A percentile compares a stretch with the other conserved stretches of the same genome.
Conservation (phyloP, 1,140 invertebrate species). For the Dufourea novaeangliae region DNA sequence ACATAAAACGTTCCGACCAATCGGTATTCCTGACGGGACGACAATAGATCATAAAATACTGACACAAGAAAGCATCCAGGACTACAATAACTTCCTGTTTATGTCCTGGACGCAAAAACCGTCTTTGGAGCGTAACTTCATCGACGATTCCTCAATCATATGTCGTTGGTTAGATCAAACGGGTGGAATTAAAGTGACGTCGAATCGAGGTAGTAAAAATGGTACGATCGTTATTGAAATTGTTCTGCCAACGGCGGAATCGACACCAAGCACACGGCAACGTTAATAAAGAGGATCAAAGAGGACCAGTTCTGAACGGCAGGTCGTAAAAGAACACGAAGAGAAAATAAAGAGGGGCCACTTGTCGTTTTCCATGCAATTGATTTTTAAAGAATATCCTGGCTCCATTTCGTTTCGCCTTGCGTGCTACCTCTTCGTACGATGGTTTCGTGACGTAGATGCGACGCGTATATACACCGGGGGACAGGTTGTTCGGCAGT, state of each 20-base stretch:
- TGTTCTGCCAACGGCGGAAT: background rate
- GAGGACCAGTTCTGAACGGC: slow-evolving; percentile 26
- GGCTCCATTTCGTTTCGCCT: background rate
- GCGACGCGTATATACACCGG: background rate
- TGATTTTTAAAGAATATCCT: slow-evolving; percentile 25
- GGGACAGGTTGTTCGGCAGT: slow-evolving; percentile 10
- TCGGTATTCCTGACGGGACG: slow-evolving; percentile 4
- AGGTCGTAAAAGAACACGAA: background rate
- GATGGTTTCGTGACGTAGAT: background rate
- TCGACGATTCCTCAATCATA: background rate
- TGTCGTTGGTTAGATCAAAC: background rate
- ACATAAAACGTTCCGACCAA: slow-evolving; percentile 6
- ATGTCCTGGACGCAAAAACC: no score
- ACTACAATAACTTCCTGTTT: no score
- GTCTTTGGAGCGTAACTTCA: no score
- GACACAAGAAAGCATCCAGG: background rate
- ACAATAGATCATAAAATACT: background rate
- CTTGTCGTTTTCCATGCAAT: background rate
- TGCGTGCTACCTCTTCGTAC: background rate
- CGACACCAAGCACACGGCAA: background rate
- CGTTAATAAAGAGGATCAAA: slow-evolving; percentile 16
- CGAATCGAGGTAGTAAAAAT: background rate
- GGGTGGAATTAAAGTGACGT: background rate
- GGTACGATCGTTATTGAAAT: background rate
- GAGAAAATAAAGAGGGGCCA: background rate